These are phyloP conservation scores for Alentia gelatinosa DNA, from an alignment of 2,888 invertebrate species.

Conservation along the genomic window DNA sequence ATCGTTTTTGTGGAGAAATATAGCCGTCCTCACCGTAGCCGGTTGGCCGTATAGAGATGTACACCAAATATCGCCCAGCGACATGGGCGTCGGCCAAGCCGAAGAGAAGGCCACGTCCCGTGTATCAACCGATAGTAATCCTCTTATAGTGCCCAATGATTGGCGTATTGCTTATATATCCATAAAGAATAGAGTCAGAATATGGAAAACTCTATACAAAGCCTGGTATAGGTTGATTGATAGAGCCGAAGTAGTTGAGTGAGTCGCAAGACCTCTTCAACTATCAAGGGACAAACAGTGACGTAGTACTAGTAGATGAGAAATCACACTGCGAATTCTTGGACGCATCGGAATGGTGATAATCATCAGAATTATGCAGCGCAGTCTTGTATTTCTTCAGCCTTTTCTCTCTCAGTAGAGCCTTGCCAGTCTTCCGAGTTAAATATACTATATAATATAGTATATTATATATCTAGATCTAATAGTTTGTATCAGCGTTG, in stretches of 20 bases:
- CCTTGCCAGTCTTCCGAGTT: too few species aligned
- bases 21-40: background rate
- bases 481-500: too few species aligned
- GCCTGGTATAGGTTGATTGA: too few species aligned
- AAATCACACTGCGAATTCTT: background rate
- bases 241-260: background rate
- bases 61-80: background rate
- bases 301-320: background rate
- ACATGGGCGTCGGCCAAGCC: background rate
- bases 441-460: too few species aligned
- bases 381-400: too few species aligned
- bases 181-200: background rate
- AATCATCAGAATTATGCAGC: too few species aligned
- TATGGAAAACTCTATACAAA: too few species aligned
- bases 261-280: background rate
- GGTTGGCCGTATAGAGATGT: background rate
- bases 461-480: too few species aligned
- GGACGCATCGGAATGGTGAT: too few species aligned
- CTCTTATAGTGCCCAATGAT: background rate
- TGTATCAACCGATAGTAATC: background rate
- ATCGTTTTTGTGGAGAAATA: background rate
- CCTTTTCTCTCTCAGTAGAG: too few species aligned
- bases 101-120: background rate
- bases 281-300: background rate
- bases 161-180: background rate